These are phyloP conservation scores for Oreochromis niloticus DNA, from an alignment of 2,113 vertebrate genomes.

Conservation along the genomic window DNA sequence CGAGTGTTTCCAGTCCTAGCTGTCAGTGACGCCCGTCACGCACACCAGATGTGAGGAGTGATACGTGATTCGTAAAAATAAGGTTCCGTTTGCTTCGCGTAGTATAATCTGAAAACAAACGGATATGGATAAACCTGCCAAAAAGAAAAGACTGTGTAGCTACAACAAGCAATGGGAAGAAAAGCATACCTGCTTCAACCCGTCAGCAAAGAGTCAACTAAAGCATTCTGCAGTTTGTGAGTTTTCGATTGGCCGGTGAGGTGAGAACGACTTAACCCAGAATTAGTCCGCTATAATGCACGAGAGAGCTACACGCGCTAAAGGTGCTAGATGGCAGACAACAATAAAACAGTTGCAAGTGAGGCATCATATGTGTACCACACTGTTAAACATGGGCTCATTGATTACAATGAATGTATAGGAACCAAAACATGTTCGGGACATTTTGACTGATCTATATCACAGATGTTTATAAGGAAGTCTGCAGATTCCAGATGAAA, in stretches of 20 bases:
- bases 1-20: background rate
- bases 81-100: background rate
- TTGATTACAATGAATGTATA: background rate
- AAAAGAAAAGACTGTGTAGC: background rate
- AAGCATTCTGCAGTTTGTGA: background rate
- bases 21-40: accelerated
- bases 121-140: background rate
- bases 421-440: background rate
- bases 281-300: background rate
- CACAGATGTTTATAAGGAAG: background rate
- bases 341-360: background rate
- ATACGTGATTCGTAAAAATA: background rate
- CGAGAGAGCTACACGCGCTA: background rate
- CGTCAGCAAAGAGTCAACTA: background rate
- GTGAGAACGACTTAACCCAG: background rate
- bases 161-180: background rate
- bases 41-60: background rate
- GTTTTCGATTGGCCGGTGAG: background rate
- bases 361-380: background rate
- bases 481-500: background rate
- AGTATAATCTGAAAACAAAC: background rate
- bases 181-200: background rate
- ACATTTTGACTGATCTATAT: background rate
- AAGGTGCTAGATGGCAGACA: background rate
- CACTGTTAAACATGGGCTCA: background rate